Evolutionary conservation across 1,140 invertebrate species (phyloP), one percentile per base, ranked within the genome.

Genomic region (Leptoteleia sp.): DNA sequence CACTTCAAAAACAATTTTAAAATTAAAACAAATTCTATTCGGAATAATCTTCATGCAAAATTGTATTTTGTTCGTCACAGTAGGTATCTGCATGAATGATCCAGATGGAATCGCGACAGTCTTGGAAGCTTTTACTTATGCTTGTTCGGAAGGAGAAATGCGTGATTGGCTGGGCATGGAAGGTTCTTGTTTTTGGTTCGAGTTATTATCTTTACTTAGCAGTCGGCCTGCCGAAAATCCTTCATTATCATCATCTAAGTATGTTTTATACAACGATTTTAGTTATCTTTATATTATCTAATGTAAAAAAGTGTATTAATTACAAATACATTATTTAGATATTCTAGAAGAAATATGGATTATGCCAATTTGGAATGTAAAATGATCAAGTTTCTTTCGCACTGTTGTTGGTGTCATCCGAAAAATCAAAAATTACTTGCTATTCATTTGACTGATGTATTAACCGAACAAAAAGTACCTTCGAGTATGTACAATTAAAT

Each of bases 141-240:
- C 96, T 37, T 95, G 95, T 85, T 92, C 93, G 6, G 95, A 96
- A 80, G 92, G 94, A 4, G 90, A 92, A 62, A 94, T 97, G 90
- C 93, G 95, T 59, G 94, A 96, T 85, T 97, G 96, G 96, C 90
- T 97, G 13, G 96, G 96, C 3, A 88, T 91, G 45, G 93, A 96
- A 76, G 96, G 95, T 0, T 93, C 93, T 13, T 90, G 91, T 4
- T 97, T 97, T 88, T 97, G 96, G 96, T 91, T 93, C 9, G 94
- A 95, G 2, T 87, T 97, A 29, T 89, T 97, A 1, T 92, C 92
- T 12, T 90, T 96, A 77, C 89, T 96, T 16, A 96, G 95, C 78
- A 92, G 91, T 76, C 90, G 88, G 54, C 85, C 87, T 15, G 70
- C 87, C 8, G 85, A 89, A 75, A 88, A 80, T 81, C 83, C 86